These are phyloP conservation scores for Poecilobothrus nobilitatus DNA, from an alignment of 2,888 invertebrate species.

Conservation along the genomic window DNA sequence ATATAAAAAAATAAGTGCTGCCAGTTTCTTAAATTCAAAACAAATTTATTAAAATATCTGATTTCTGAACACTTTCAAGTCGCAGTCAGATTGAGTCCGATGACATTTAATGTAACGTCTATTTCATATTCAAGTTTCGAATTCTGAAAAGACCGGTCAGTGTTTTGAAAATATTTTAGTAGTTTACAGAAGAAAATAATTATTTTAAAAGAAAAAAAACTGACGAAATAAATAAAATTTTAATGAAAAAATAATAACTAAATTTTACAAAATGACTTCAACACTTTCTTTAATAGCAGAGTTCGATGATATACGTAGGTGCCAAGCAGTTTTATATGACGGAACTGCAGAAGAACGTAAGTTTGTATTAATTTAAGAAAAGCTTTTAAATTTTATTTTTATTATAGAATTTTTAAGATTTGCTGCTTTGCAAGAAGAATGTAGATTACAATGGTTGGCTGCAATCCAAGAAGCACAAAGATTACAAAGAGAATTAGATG, in stretches of 20 bases:
- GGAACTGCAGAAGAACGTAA: constrained; percentile 62
- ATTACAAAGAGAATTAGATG: constrained; percentile 61
- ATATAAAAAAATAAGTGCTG: too few relatives aligned
- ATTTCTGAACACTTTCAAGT: background rate
- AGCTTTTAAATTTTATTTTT: background rate
- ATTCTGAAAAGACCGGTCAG: background rate
- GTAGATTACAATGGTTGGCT: constrained; percentile 58
- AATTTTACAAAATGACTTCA: background rate
- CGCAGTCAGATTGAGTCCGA: background rate
- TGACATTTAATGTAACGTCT: background rate
- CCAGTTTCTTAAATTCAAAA: too few relatives aligned
- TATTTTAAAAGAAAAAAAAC: background rate
- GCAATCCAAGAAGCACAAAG: constrained; percentile 64
- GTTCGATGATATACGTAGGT: constrained; percentile 63
- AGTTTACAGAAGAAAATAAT: background rate
- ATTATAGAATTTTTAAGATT: constrained; percentile 63
- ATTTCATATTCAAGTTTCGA: background rate
- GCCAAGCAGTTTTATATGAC: constrained; percentile 55
- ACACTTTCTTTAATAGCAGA: constrained; percentile 57
- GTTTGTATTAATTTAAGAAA: constrained; percentile 28
- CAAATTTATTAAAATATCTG: too few relatives aligned
- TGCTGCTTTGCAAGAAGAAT: constrained; percentile 62
- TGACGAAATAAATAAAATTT: background rate
- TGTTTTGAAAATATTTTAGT: background rate
- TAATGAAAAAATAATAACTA: background rate